Evolutionary conservation across 1,140 invertebrate species (phyloP), one percentile per base, ranked within the genome.

Genomic region (Hylaeus volcanicus): DNA sequence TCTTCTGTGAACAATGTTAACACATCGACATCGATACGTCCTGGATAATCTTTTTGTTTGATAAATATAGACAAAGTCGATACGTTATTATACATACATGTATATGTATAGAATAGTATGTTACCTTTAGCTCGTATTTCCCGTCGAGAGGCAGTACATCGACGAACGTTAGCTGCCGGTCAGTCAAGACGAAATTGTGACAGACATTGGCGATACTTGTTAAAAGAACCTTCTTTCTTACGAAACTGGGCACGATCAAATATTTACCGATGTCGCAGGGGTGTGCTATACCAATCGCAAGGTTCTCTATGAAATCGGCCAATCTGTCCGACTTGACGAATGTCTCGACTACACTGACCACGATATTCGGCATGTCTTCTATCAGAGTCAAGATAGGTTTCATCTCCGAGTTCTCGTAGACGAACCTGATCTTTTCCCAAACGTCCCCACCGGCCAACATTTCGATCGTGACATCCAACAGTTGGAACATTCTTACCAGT

Each of bases 341-440:
- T n/a, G 92, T 92, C 58, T 93, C 89, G 15, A 89, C 69, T 11
- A 78, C 64, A 5, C 90, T 90, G 51, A 92, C 73, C 1, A 85
- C 74, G 8, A 93, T 74, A 89, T 91, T 93, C 11, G 92, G 92
- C 41, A 88, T 70, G 51, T 93, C 92, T 53, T 93, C 92, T 4
- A 90, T 74, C 12, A 93, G 77, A n/a, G 85, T 90, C 15, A 92
- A 72, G 8, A 92, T 6, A 0, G 89, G 72, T 70, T 89, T 87
- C 6, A 92, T 70, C 68, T 85, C 88, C 1, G 92, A 88, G 14
- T 74, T 83, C 6, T 92, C 90, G 71, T 91, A 88, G 5, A 86
- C 78, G 11, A 51, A 60, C 5, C 88, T 79, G 14, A 91, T 68
- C 56, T 91, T 92, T 39, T 89, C 88, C 92, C 92, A 93, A 55